Base-by-base conservation (phyloP, 2,888 invertebrate genomes). In the Spicauda simplicius region DNA sequence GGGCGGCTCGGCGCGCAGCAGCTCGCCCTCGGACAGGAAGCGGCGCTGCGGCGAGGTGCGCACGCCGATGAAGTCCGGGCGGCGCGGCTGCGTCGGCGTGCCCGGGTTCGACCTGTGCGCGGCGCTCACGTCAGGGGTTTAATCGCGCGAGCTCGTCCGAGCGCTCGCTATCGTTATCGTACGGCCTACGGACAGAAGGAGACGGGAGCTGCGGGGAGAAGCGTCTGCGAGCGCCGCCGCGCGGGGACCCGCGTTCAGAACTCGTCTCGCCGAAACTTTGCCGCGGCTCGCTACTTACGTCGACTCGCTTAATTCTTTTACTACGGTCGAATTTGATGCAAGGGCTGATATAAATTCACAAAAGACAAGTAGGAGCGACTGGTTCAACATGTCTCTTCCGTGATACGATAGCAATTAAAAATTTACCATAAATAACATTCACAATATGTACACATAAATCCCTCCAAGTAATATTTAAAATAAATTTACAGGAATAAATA, bases 1-100 rank as follows among this genome's bases (percentile, higher is more conserved):
- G 55, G 14, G 56, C 33, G 84, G 93, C 77, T 95, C 96, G 78
- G 95, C 95, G 75, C 97, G 94, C 76, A 96, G 95, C 81, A 97
- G 90, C 94, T 97, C 96, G 75, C 97, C 96, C 93, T 98, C 96
- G 74, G 96, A 96, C 82, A 97, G 94, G 88, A 97, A 97, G 71
- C 96, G 94, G 18, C 96, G 94, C 88, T 96, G 96, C 68, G 96
- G 96, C 76, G 96, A 96, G 73, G 94, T 94, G 72, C 95, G 92
- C 78, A 97, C 96, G 78, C 97, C 96, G 86, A 97, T 97, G 93
- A 97, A 97, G 93, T 97, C 97, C 69, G 97, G 97, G 76, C 97
- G 95, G 82, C 97, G 95, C 78, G 97, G 96, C 94, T 97, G 97
- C 81, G 97, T 97, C 80, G 98, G 98, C 82, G 97, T 97, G 86